Conservation (phyloP, 2,888 invertebrate genomes). For the Epirrhoe alternata region DNA sequence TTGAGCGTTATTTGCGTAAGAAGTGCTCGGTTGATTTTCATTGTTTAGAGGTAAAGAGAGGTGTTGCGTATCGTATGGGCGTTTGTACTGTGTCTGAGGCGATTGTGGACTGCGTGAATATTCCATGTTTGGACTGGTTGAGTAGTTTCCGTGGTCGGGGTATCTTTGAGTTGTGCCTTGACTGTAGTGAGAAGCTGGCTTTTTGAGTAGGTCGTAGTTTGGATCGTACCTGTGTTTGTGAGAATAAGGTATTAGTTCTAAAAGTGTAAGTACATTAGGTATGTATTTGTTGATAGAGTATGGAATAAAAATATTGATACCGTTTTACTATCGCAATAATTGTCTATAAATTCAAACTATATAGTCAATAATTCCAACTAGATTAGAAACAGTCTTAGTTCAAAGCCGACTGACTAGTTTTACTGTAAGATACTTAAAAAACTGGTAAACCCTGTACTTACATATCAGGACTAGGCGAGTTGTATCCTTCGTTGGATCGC, state of each 20-base stretch:
- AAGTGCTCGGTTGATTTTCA: conserved; percentile 73
- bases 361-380: not conserved
- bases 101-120: conserved; percentile 82
- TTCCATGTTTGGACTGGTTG: conserved; percentile 74
- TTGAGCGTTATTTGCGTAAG: conserved; percentile 78
- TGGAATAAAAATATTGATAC: not conserved
- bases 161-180: conserved; percentile 76
- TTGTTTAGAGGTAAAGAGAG: conserved; percentile 78
- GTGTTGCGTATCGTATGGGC: conserved; percentile 77
- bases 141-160: conserved; percentile 72
- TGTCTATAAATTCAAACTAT: not conserved
- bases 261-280: conserved; percentile 15
- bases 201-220: conserved; percentile 82
- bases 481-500: conserved; percentile 90
- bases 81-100: conserved; percentile 71
- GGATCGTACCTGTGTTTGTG: conserved; percentile 78
- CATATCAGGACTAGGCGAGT: conserved; percentile 90
- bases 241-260: conserved; percentile 27
- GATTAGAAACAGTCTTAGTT: not conserved
- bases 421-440: conserved; percentile 2
- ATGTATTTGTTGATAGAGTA: too few species aligned
- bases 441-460: conserved; percentile 54
- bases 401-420: not conserved
- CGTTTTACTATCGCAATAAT: too few species aligned
- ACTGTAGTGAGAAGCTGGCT: conserved; percentile 81